Percentiles rank a stretch among this genome's conserved stretches.
phyloP scores from a whole-genome alignment of 1,140 invertebrate genomes.

The Diorhabda carinulata region DNA sequence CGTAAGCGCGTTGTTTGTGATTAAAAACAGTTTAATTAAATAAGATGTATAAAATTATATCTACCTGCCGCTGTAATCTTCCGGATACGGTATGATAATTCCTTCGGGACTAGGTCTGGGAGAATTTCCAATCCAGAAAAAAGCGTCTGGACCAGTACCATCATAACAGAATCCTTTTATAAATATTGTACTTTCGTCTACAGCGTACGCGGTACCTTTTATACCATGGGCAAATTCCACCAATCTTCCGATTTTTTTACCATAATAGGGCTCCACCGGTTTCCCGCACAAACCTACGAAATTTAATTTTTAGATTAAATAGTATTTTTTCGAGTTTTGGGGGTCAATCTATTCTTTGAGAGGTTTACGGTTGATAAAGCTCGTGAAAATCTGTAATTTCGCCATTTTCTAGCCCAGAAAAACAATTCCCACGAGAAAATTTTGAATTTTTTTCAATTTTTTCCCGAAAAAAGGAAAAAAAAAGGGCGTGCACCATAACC shows the following conservation, averaged over 20 bases:
- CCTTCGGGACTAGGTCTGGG: conserved; percentile 72
- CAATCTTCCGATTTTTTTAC: conserved; percentile 66
- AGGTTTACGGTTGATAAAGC: no score
- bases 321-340: no score
- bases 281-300: conserved; percentile 48
- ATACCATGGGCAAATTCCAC: conserved; percentile 71
- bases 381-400: no score
- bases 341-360: no score
- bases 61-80: conserved; percentile 69
- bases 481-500: conserved; percentile 22
- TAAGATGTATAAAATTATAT: background rate
- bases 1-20: conserved; percentile 1
- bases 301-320: background rate
- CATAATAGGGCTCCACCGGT: conserved; percentile 68
- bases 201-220: conserved; percentile 73
- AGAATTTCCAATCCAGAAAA: conserved; percentile 83
- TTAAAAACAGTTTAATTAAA: no score
- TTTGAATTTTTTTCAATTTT: no score
- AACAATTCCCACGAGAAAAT: no score
- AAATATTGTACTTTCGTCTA: conserved; percentile 83
- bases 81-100: conserved; percentile 79
- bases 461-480: background rate
- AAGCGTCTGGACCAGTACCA: conserved; percentile 77
- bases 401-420: no score
- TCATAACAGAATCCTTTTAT: conserved; percentile 84